Base-by-base conservation (phyloP, 2,797 vertebrate genomes). In the Cryptoblepharus egeriae region DNA sequence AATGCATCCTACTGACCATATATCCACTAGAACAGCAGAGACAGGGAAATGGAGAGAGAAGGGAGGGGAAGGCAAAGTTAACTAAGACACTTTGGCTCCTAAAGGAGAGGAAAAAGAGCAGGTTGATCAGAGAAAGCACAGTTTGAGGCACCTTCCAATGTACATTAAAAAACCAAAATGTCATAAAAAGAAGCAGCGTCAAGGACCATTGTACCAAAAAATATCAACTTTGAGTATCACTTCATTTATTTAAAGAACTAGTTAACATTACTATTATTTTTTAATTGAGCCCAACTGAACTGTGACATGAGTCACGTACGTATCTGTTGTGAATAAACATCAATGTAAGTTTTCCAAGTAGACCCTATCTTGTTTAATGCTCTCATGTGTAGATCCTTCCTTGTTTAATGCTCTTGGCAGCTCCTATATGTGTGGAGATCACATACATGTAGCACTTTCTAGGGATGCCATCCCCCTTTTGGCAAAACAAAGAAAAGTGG, bases 1-100 rank as follows among this genome's bases (percentile, higher is more conserved):
- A 96, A 99, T 99, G 97, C 98, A 99, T 95, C 98, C 98, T 96
- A 99, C 98, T 96, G 98, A 99, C 98, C 98, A 99, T 96, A 99
- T 97, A 96, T 99, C 98, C 98, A 99, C 97, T 99, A 97, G 95
- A 96, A 95, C 93, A 94, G 95, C 87, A 96, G 95, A 97, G 91
- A 96, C 90, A 95, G 93, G 92, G 91, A 94, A 88, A 89, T 92
- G 91, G 94, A 95, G 94, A 94, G 93, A 93, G 87, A 84, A 84
- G 92, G 91, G 88, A 93, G 94, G 95, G 93, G 3, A 88, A 93
- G 94, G 93, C 91, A 94, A 95, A 93, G 94, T 97, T 97, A 97
- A 96, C 93, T 94, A 92, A 67, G 78, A 95, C 91, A 89, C 89
- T 89, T 84, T 91, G 89, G 95, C 89, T 92, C 92, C 92, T 93